Percentiles rank a stretch among this genome's conserved stretches.
phyloP scores from a whole-genome alignment of 1,140 invertebrate genomes.

The Lethocerus indicus region DNA sequence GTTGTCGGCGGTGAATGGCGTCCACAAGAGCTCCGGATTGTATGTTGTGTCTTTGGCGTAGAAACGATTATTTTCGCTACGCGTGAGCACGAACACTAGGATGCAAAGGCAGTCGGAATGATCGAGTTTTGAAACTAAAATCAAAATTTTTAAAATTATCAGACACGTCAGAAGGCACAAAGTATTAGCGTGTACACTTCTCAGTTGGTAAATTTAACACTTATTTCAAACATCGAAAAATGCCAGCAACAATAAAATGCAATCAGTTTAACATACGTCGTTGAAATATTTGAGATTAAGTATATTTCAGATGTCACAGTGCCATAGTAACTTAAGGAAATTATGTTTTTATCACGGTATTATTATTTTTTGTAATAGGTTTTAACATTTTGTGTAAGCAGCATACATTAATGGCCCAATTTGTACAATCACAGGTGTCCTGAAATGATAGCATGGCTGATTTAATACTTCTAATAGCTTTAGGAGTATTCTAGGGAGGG shows the following conservation, averaged over 20 bases:
- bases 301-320: not conserved
- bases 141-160: conserved; percentile 2
- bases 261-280: not conserved
- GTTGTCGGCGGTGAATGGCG: conserved; percentile 68
- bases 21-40: conserved; percentile 66
- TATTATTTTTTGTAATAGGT: too few species aligned
- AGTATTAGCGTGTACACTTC: too few species aligned
- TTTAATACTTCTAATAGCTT: not conserved
- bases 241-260: too few species aligned
- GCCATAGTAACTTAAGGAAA: too few species aligned
- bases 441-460: too few species aligned
- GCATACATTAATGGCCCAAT: too few species aligned
- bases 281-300: not conserved
- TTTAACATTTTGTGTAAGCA: too few species aligned
- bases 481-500: not conserved
- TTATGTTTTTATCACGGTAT: too few species aligned
- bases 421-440: too few species aligned
- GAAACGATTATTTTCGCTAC: conserved; percentile 74
- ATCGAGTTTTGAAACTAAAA: conserved; percentile 44
- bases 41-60: conserved; percentile 77
- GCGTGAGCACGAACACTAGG: conserved; percentile 63
- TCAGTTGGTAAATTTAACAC: too few species aligned
- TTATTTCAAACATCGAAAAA: too few species aligned
- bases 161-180: not conserved
- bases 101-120: conserved; percentile 65